A percentile compares a stretch with the other conserved stretches of the same genome.
Conservation (phyloP, 2,797 vertebrate species). For the Cyclopterus lumpus region DNA sequence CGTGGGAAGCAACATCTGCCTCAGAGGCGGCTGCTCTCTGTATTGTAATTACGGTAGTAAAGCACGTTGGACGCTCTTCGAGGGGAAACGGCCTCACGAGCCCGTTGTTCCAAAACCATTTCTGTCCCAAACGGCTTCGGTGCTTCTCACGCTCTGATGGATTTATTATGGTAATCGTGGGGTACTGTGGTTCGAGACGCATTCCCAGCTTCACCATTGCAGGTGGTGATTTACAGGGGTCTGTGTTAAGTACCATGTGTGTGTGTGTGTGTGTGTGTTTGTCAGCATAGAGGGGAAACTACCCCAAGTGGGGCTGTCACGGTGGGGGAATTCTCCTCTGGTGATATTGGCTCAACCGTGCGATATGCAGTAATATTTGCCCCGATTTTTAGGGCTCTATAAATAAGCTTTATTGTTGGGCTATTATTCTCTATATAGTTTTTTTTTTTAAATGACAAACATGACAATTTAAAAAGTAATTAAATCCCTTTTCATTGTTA, state of each 20-base stretch:
- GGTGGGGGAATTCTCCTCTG: neutral
- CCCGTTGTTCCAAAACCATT: constrained; percentile 59
- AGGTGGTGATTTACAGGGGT: constrained; percentile 48
- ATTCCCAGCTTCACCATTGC: constrained; percentile 34
- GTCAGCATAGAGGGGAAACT: constrained; percentile 33
- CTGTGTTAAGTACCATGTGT: constrained; percentile 26
- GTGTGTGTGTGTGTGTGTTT: constrained; percentile 14
- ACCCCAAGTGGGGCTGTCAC: neutral
- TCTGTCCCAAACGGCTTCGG: constrained; percentile 30
- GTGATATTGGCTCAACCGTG: neutral
- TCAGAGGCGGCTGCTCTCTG: constrained; percentile 44
- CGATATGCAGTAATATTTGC: neutral
- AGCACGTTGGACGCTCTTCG: constrained; percentile 63
- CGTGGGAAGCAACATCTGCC: constrained; percentile 64
- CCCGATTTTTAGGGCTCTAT: neutral
- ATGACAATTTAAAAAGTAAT: neutral
- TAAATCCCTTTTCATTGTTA: neutral
- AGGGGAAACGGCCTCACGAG: constrained; percentile 41
- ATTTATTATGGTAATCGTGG: constrained; percentile 59
- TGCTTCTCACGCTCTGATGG: constrained; percentile 37
- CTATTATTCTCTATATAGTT: neutral
- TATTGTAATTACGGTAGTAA: constrained; percentile 71
- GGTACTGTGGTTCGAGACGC: constrained; percentile 34
- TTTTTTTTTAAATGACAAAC: neutral
- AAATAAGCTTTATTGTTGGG: neutral